Conservation (phyloP, 2,888 invertebrate genomes). For the Myopa tessellatipennis region DNA sequence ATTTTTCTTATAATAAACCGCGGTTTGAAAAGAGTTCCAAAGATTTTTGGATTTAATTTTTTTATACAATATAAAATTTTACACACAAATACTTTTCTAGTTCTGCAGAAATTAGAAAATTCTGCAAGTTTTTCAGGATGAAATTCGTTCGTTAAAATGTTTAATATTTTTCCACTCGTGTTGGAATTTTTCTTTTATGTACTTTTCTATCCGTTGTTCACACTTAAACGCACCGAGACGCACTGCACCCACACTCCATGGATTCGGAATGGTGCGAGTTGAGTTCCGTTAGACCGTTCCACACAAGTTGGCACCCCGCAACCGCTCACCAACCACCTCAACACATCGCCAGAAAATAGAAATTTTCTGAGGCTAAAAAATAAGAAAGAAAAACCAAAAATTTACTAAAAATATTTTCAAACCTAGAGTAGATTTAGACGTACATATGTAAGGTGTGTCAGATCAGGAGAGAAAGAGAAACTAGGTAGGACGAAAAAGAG, state of each 20-base stretch:
- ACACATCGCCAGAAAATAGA: conserved; percentile 4
- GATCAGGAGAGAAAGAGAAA: background rate
- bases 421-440: background rate
- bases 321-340: conserved; percentile 2
- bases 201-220: conserved; percentile 46
- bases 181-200: background rate
- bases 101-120: no score
- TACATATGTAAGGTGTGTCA: background rate
- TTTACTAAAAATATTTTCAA: conserved; percentile 24
- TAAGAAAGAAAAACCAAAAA: background rate
- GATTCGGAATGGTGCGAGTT: conserved; percentile 50
- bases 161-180: background rate
- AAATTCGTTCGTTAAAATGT: background rate
- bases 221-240: conserved; percentile 63
- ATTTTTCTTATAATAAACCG: no score
- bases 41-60: no score
- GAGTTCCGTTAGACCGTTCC: conserved; percentile 11
- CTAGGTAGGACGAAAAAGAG: background rate
- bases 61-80: no score
- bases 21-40: no score
- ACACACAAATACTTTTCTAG: no score
- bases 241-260: conserved; percentile 69
- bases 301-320: background rate
- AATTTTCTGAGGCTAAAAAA: conserved; percentile 21
- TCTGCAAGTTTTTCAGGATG: no score